These are phyloP conservation scores for Bombus cullumanus DNA, from an alignment of 1,140 invertebrate genomes.

Conservation along the genomic window DNA sequence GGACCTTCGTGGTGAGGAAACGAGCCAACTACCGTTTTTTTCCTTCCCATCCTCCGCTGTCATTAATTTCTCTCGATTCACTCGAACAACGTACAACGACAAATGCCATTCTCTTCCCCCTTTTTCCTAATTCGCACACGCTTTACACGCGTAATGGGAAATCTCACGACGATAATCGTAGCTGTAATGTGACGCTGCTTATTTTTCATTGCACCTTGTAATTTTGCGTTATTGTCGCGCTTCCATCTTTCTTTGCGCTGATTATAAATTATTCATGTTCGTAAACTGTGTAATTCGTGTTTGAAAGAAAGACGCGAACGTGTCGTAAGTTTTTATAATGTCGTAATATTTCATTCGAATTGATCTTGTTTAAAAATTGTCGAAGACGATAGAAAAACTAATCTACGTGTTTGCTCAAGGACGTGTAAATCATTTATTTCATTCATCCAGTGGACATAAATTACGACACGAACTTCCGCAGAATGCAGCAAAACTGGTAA, in stretches of 20 bases:
- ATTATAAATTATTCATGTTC: neutral
- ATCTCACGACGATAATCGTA: neutral
- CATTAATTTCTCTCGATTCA: conserved; percentile 23
- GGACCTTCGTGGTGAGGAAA: conserved; percentile 64
- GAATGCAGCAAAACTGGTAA: too few species aligned
- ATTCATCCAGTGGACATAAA: too few species aligned
- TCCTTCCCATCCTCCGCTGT: conserved; percentile 52
- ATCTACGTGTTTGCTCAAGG: too few species aligned
- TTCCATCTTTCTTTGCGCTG: neutral
- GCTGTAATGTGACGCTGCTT: neutral
- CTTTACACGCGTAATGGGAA: neutral
- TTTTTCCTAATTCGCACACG: neutral
- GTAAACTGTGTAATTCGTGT: neutral
- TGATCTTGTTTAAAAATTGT: too few species aligned
- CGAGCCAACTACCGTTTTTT: conserved; percentile 62
- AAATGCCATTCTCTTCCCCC: conserved; percentile 5
- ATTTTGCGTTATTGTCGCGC: neutral
- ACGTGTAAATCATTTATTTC: too few species aligned
- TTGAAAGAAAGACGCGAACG: neutral
- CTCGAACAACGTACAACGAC: conserved; percentile 8
- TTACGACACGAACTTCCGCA: too few species aligned
- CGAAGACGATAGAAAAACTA: too few species aligned
- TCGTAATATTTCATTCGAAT: too few species aligned
- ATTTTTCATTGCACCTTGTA: neutral
- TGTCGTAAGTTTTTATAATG: too few species aligned